Evolutionary conservation across 2,797 vertebrate genomes (phyloP), one percentile per base, ranked within the genome.

Genomic region (Gymnothorax reevesii): DNA sequence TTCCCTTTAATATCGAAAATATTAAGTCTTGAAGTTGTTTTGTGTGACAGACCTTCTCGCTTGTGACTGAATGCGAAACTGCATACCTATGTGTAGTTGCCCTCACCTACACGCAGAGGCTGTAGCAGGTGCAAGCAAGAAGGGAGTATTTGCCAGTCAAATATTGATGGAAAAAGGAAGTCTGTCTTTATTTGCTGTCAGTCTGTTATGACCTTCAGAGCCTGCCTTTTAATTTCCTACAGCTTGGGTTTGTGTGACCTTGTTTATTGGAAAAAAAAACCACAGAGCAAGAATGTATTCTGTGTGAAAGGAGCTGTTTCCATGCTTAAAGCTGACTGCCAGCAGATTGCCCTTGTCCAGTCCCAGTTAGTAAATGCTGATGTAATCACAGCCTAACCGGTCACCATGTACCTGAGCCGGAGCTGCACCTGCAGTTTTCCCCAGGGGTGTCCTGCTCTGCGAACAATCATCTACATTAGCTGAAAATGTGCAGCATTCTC

Each of bases 111-210:
- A 85, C 54, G 9, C 13, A 2, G 25, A 20, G 52, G 59, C 57
- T 8, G 4, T 64, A 54, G 62, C 57, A 60, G n/a, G n/a, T 17
- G n/a, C 60, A n/a, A 20, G 12, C 27, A 15, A 49, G 75, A 13
- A 22, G 77, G 13, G 84, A 20, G 42, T 27, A 55, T 79, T 79
- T 79, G 75, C 75, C 22, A 79, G 20, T 20, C 75, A 79, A 79
- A 79, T 55, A 79, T 79, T 79, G 42, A 54, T 2, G 20, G 17
- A n/a, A 54, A 52, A 52, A 79, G 75, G 75, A 55, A 54, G 73
- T 60, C 71, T 80, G 83, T 66, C 42, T 22, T 73, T 69, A 71
- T 55, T 17, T 69, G 62, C 7, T 12, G 49, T 54, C n/a, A 8
- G 15, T 79, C 75, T 79, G 49, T 49, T 49, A 13, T 33, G 33